Base-by-base conservation (phyloP, 1,140 invertebrate species). In the Luehdorfia chinensis region DNA sequence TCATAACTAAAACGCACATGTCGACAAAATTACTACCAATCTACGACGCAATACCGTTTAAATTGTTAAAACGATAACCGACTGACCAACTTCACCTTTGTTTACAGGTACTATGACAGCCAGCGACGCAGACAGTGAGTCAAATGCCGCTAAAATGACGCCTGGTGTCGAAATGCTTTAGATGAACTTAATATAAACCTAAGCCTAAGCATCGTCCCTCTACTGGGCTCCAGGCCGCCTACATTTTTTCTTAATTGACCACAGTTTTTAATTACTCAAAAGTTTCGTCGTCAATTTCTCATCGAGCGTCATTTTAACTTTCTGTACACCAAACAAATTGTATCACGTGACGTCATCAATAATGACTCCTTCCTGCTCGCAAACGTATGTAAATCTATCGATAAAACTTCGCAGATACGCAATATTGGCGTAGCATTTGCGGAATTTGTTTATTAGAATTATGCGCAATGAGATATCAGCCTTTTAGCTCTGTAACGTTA, bases 91-190 rank as follows among this genome's bases (percentile, higher is more conserved):
- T 59, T 68, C 58, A 47, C 55, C 41, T 65, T 66, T 75, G 66
- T 84, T 43, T 84, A 37, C 80, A 84, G 80, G 80, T 84, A 84
- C 73, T 67, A 78, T 80, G 75, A 73, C 69, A 56, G 68, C 75
- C 63, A 71, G 60, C 75, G 67, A 58, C 63, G 64, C 53, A 64
- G 66, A 70, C 66, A 60, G 79, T 84, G 75, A 84, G 79, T 84
- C 70, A 69, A 53, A 25, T 34, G 49, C 49, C 49, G 46, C 57
- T 65, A 69, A 66, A 72, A 59, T 67, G 61, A 59, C 66, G 71
- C 60, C 53, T 56, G 44, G 45, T 66, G 69, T 71, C 66, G 55
- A 65, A 66, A 62, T 51, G 27, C 4, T 49, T 36, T 12, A 19
- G 9, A 1, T 37, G n/a, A 30, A 9, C 11, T 30, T 30, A 9